Base-by-base conservation (phyloP, 2,797 vertebrate species). In the Onychomys arenicola region DNA sequence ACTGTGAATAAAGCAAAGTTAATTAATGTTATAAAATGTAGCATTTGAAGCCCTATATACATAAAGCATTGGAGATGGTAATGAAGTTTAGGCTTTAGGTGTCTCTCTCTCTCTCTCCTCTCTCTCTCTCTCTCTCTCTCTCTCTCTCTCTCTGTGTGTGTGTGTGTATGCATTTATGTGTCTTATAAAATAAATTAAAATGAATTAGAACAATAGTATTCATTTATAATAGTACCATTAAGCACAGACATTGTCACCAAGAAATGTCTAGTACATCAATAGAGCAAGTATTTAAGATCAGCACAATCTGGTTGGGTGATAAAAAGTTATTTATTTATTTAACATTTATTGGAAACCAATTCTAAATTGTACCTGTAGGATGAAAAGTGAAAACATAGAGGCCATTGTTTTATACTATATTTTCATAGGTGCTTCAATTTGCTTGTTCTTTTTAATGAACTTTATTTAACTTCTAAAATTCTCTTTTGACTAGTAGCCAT, bases 281-380 rank as follows among this genome's bases (percentile, higher is more conserved):
- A 76, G 6, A 90, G 46, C 32, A 90, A 95, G 40, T 91, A 92
- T 92, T 92, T 94, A 88, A 88, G 93, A 55, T 95, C 63, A 89
- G 67, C n/a, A 84, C 94, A 95, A 90, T 80, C 57, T 29, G 14
- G 7, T 12, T 43, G 55, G 92, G 82, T 95, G 95, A 96, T 94
- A 97, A 92, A 97, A 95, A 57, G 32, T 96, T 97, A 69, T 80
- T 95, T 80, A 92, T 81, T 94, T 75, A 94, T 73, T 93, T 89
- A 92, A 9, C 89, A 57, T 25, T 96, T 92, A 87, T 94, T 94
- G 67, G 73, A 95, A 97, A 81, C 34, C 25, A 34, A 63, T 97
- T 96, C 29, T 94, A 40, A 95, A 43, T 19, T 93, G 4, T 78
- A 83, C 67, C 6, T 34, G 27, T 78, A 29, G 61, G 49, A 40